Base-by-base conservation (phyloP, 2,888 invertebrate species). In the Vanessa cardui region DNA sequence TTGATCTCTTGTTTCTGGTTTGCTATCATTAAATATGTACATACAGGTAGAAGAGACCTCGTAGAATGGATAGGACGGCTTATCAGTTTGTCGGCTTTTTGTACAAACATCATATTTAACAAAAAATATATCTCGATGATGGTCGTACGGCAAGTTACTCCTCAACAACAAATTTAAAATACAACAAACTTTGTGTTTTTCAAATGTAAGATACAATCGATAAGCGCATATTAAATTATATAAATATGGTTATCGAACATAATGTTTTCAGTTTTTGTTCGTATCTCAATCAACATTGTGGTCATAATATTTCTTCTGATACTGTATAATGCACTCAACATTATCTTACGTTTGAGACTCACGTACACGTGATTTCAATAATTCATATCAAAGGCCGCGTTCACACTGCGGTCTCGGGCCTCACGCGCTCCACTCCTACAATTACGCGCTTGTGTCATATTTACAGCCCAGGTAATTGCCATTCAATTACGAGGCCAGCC, bases 391-490 rank as follows among this genome's bases (percentile, higher is more conserved):
- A 84, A 89, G 83, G 82, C 82, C 79, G 80, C 85, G 79, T 86
- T 81, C 85, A 82, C 83, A 81, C 81, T 85, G 88, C 86, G 88
- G 86, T 86, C 86, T 83, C 82, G 82, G 84, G 82, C 84, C 87
- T 86, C 87, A 86, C 87, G 86, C 87, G 86, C 82, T 86, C 84
- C 87, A 87, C 88, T 90, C 88, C 87, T 89, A 87, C 92, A 92
- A 93, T 92, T 92, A 92, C 90, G 89, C 88, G 90, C 91, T 86
- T 92, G 91, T 92, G 93, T 93, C 93, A 93, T 93, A 93, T 93
- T 93, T 92, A 93, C 93, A 90, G 91, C 89, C 85, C 91, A 91
- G 93, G 92, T 93, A 93, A 92, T 92, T 92, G 93, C 89, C 93
- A 90, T 93, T 93, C 93, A 93, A 93, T 93, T 93, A 92, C 89